Evolutionary conservation across 2,113 vertebrate species (phyloP).

Genomic region (Megatriorchis doriae): DNA sequence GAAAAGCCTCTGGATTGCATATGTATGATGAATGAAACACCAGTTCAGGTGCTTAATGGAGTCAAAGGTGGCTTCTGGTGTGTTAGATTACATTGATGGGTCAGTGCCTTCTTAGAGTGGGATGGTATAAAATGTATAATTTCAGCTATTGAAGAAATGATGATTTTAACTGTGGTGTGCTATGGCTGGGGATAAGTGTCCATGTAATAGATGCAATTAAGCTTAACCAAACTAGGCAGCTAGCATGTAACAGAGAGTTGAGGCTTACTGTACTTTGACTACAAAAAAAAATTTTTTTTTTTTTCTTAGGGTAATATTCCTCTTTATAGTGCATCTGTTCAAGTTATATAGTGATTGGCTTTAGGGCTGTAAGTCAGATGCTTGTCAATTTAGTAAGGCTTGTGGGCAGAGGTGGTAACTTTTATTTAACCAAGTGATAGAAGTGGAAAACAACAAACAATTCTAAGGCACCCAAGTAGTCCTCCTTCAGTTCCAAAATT

Average conservation of each 20-base stretch:
- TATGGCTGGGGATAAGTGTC: background rate
- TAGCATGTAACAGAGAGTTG: background rate
- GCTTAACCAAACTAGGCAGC: background rate
- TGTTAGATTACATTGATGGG: background rate
- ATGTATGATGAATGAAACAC: background rate
- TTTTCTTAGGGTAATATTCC: background rate
- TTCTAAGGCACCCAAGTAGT: background rate
- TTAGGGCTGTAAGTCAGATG: background rate
- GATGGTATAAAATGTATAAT: background rate
- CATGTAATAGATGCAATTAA: background rate
- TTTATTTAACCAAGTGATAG: background rate
- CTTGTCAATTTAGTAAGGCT: background rate
- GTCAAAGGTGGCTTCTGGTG: background rate
- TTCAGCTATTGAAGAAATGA: background rate
- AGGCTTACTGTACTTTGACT: background rate
- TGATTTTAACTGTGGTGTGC: background rate
- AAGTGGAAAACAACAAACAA: background rate
- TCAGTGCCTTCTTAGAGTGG: background rate
- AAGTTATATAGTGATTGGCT: background rate
- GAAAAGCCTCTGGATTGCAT: background rate
- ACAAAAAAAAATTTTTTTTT: no score
- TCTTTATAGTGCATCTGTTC: background rate
- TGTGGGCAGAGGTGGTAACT: background rate
- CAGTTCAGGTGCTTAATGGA: background rate
- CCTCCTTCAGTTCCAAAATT: background rate